Percentiles rank a stretch among this genome's conserved stretches.
phyloP scores from a whole-genome alignment of 2,888 invertebrate species.

The Hemistola chrysoprasaria region DNA sequence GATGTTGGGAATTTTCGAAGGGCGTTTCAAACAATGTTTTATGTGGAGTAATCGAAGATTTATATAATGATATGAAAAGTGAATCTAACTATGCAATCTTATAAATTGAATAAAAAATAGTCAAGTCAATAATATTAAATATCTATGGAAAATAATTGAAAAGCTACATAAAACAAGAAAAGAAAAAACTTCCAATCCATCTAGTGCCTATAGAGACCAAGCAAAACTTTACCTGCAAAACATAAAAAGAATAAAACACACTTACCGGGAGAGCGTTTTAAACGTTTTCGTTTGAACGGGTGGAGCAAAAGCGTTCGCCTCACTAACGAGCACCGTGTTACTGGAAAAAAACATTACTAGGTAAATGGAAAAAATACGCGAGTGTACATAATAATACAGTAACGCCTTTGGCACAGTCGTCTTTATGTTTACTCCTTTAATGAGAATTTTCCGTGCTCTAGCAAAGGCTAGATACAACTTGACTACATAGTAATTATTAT shows the following conservation, averaged over 20 bases:
- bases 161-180: constrained; percentile 23
- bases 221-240: constrained; percentile 21
- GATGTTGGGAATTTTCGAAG: too few relatives aligned
- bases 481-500: too few relatives aligned
- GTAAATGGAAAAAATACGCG: constrained; percentile 37
- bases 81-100: too few relatives aligned
- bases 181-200: constrained; percentile 10
- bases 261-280: constrained; percentile 69
- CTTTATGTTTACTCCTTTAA: constrained; percentile 26
- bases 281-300: constrained; percentile 63
- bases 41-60: too few relatives aligned
- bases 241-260: constrained; percentile 40
- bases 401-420: constrained; percentile 31
- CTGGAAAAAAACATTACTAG: constrained; percentile 56
- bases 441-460: constrained; percentile 24
- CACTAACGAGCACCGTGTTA: constrained; percentile 67
- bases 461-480: too few relatives aligned
- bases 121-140: background rate
- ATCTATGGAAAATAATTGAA: constrained; percentile 17
- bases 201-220: constrained; percentile 3
- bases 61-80: too few relatives aligned
- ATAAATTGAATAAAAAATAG: too few relatives aligned
- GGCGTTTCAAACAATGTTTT: too few relatives aligned
- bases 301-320: constrained; percentile 47
- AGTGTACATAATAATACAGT: constrained; percentile 14